Evolutionary conservation across 2,797 vertebrate species (phyloP).

Genomic region (Enteromius paludinosus): DNA sequence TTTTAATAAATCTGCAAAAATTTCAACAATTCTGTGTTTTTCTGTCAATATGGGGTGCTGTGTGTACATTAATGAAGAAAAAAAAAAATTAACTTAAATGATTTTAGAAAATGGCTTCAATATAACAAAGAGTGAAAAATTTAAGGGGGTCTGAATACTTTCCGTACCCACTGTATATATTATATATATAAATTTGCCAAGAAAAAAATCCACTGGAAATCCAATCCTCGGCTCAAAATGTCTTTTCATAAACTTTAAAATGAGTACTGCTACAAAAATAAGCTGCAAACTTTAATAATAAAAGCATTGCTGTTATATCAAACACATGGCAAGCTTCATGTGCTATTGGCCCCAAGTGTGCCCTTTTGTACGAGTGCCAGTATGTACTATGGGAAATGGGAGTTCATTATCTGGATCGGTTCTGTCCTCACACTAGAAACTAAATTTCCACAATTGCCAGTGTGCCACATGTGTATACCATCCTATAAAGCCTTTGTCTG

Average conservation of each 20-base stretch:
- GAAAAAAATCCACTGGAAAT: neutral
- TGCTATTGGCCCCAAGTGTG: conserved; percentile 19
- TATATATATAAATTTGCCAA: neutral
- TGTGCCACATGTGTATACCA: conserved; percentile 37
- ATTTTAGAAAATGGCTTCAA: too few relatives aligned
- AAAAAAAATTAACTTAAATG: too few relatives aligned
- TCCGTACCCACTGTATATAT: too few relatives aligned
- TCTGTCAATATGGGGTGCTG: too few relatives aligned
- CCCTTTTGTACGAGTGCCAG: conserved; percentile 1
- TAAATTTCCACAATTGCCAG: conserved; percentile 7
- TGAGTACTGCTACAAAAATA: neutral
- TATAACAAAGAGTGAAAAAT: too few relatives aligned
- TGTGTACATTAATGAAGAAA: too few relatives aligned
- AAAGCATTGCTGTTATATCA: conserved; percentile 9
- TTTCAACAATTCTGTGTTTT: too few relatives aligned
- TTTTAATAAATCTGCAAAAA: too few relatives aligned
- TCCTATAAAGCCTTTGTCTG: conserved; percentile 22
- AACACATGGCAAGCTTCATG: conserved; percentile 8
- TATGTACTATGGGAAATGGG: conserved; percentile 38
- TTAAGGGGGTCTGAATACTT: too few relatives aligned
- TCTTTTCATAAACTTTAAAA: conserved; percentile 5
- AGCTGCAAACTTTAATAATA: conserved; percentile 28
- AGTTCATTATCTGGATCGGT: conserved; percentile 35
- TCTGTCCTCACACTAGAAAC: conserved; percentile 12
- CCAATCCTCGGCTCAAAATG: neutral